phyloP scores from a whole-genome alignment of 1,140 invertebrate genomes.

The Harpegnathos saltator region DNA sequence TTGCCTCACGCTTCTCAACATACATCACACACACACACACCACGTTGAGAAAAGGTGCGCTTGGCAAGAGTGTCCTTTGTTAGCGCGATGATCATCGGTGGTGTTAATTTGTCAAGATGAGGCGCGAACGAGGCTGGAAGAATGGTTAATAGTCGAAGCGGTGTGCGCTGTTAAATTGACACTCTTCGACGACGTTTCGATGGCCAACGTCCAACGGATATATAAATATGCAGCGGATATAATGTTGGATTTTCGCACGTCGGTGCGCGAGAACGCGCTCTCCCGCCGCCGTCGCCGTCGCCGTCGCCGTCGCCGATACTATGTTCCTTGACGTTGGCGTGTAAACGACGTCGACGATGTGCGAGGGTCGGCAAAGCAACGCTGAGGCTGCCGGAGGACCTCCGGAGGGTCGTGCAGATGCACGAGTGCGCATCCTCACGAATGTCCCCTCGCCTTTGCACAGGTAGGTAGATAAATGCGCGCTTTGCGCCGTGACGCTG shows the following conservation, averaged over 20 bases:
- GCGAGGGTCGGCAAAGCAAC: neutral
- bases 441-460: neutral
- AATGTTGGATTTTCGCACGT: no score
- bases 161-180: slow-evolving; percentile 26
- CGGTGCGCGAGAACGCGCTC: no score
- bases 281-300: no score
- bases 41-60: slow-evolving; percentile 25
- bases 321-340: slow-evolving; percentile 18
- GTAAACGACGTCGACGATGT: slow-evolving; percentile 21
- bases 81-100: slow-evolving; percentile 23
- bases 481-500: slow-evolving; percentile 25
- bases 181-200: slow-evolving; percentile 26
- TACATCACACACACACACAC: slow-evolving; percentile 4
- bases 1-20: slow-evolving; percentile 42
- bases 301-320: no score
- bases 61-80: slow-evolving; percentile 40
- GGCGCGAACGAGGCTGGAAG: slow-evolving; percentile 34
- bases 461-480: neutral
- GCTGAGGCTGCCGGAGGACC: neutral
- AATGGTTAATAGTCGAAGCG: slow-evolving; percentile 45
- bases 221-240: slow-evolving; percentile 6
- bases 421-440: neutral
- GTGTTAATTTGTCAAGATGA: slow-evolving; percentile 10
- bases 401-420: neutral
- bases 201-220: slow-evolving; percentile 23